Evolutionary conservation across 1,140 invertebrate species (phyloP), one percentile per base, ranked within the genome.

Genomic region (Hylaeus volcanicus): DNA sequence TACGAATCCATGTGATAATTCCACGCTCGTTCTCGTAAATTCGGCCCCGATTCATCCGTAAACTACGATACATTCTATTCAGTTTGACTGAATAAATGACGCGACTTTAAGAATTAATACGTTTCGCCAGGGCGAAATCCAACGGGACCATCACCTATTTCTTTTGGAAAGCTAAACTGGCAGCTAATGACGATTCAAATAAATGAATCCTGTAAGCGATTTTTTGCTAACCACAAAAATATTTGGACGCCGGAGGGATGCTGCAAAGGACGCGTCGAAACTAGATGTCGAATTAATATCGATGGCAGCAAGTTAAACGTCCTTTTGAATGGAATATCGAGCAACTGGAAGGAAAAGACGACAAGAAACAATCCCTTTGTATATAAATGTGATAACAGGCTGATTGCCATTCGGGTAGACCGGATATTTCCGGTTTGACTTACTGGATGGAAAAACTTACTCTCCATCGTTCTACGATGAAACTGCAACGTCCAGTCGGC

Each of bases 1-100:
- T 73, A 69, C 80, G 77, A 85, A 81, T 82, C 74, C 79, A 65
- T 65, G 64, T 71, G 66, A 81, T 86, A 86, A 81, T 83, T 78
- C 77, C 83, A 58, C n/a, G 4, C 8, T 5, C 5, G 9, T 15
- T 51, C 65, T 77, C 65, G 48, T 77, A 77, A 77, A 77, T 77
- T 76, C 39, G 26, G 26, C 2, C 43, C 8, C n/a, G 12, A 68
- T 68, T 37, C 26, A 51, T 26, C 9, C 2, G 65, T 26, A n/a
- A 64, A 26, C 15, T 8, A 39, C 14, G 26, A 43, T 43, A 71
- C 53, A 58, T 71, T 71, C 53, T 71, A 58, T 58, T 71, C 53
- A 4, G 39, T 26, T n/a, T n/a, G 53, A 26, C 56, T 69, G 55
- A 70, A 77, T 77, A 60, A 77, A 70, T 41, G 43, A 77, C 1